Evolutionary conservation across 2,888 invertebrate species (phyloP).

Genomic region (Atherix ibis): DNA sequence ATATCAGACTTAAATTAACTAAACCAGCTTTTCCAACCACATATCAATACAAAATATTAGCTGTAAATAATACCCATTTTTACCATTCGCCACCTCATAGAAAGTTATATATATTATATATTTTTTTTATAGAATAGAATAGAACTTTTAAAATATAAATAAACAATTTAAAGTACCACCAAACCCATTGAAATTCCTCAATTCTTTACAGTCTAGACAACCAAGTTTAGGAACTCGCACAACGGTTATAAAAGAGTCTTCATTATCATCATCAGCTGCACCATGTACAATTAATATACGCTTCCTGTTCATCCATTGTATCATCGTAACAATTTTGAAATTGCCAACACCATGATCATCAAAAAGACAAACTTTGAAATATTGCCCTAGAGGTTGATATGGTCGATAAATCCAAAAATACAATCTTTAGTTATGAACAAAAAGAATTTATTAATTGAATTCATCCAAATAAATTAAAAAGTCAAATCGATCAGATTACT

Average conservation of each 20-base stretch:
- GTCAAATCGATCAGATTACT: constrained; percentile 23
- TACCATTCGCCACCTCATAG: too few relatives aligned
- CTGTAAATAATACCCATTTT: too few relatives aligned
- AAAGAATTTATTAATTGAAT: not conserved
- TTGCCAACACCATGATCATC: constrained; percentile 45
- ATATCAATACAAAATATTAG: too few relatives aligned
- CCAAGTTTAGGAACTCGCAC: constrained; percentile 43
- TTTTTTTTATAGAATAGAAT: too few relatives aligned
- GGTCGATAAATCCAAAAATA: constrained; percentile 33
- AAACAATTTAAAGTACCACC: too few relatives aligned
- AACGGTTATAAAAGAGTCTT: constrained; percentile 32
- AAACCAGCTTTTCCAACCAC: too few relatives aligned
- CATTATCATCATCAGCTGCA: constrained; percentile 28
- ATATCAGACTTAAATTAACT: too few relatives aligned
- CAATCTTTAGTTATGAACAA: constrained; percentile 17
- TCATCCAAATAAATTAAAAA: not conserved
- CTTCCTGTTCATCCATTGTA: constrained; percentile 46
- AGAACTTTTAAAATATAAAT: too few relatives aligned
- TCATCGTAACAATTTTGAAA: constrained; percentile 43
- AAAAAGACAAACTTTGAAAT: constrained; percentile 41
- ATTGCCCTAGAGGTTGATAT: constrained; percentile 26
- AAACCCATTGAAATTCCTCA: constrained; percentile 36
- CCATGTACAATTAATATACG: constrained; percentile 44
- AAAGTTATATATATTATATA: too few relatives aligned
- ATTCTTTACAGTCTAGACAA: constrained; percentile 43